A percentile compares a stretch with the other conserved stretches of the same genome.
phyloP scores from a whole-genome alignment of 2,113 vertebrate genomes.

The Oreocharis arfaki region DNA sequence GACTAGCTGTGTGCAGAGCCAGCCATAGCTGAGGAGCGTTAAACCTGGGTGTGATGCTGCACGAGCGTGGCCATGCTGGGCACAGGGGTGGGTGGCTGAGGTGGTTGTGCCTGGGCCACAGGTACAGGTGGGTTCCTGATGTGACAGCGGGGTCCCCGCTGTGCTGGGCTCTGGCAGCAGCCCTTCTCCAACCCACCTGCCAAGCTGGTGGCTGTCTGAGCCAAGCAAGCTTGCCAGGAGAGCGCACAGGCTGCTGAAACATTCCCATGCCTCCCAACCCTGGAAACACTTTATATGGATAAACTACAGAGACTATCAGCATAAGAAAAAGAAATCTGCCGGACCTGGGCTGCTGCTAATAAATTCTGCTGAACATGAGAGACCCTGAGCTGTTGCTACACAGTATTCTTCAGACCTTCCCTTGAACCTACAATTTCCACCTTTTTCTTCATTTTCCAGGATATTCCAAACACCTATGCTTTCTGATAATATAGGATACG shows the following conservation, averaged over 20 bases:
- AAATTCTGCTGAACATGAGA: not conserved
- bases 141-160: rapidly evolving
- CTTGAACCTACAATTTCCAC: not conserved
- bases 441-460: not conserved
- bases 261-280: not conserved
- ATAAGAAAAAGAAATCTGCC: not conserved
- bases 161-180: not conserved
- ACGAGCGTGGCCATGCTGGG: rapidly evolving
- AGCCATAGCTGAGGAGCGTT: rapidly evolving
- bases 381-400: not conserved
- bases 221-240: rapidly evolving
- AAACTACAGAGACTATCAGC: not conserved
- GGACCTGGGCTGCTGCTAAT: not conserved
- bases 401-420: not conserved
- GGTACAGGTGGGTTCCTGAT: rapidly evolving
- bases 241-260: not conserved
- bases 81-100: not conserved
- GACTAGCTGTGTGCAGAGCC: not conserved
- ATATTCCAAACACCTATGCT: not conserved
- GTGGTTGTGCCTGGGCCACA: rapidly evolving
- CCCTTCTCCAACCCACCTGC: not conserved
- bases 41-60: not conserved
- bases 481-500: not conserved
- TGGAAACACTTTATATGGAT: not conserved
- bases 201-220: rapidly evolving